These are phyloP conservation scores for Ascidia mentula DNA, from an alignment of 23 tunicate species.

Conservation along the genomic window DNA sequence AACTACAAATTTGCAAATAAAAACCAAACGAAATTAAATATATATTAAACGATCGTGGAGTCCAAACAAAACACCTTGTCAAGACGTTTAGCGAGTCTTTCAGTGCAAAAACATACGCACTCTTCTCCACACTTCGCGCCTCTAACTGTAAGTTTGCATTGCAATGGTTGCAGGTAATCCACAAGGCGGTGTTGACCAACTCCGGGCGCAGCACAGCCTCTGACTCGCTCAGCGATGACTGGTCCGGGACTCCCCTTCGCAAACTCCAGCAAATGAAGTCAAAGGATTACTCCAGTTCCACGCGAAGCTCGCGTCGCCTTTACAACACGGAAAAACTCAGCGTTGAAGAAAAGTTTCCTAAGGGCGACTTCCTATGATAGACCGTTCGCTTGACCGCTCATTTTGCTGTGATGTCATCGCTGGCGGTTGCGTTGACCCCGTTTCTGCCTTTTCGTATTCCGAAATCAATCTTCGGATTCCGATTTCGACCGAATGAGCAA, in stretches of 20 bases:
- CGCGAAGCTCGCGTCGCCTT: constrained; percentile 40
- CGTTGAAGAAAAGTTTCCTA: constrained; percentile 75
- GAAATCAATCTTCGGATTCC: background rate
- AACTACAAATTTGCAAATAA: too few species aligned
- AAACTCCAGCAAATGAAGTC: constrained; percentile 50
- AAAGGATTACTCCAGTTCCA: constrained; percentile 41
- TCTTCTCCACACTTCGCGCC: too few species aligned
- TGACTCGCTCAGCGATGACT: constrained; percentile 63
- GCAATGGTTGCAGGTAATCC: constrained; percentile 51
- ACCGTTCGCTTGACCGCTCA: background rate
- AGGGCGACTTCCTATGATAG: constrained; percentile 49
- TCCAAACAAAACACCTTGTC: too few species aligned
- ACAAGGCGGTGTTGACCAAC: constrained; percentile 35
- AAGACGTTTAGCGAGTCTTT: too few species aligned
- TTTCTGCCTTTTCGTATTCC: background rate
- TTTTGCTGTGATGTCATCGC: background rate
- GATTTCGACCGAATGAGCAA: constrained; percentile 4
- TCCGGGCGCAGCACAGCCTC: constrained; percentile 70
- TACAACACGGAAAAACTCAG: constrained; percentile 51
- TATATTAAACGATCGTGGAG: too few species aligned
- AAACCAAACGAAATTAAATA: too few species aligned
- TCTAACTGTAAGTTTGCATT: too few species aligned
- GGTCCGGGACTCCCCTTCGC: constrained; percentile 45
- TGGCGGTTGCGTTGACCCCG: background rate
- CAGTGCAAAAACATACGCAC: too few species aligned